Evolutionary conservation across 2,888 invertebrate genomes (phyloP), one percentile per base, ranked within the genome.

Genomic region (Eueremaeus valkanovi): DNA sequence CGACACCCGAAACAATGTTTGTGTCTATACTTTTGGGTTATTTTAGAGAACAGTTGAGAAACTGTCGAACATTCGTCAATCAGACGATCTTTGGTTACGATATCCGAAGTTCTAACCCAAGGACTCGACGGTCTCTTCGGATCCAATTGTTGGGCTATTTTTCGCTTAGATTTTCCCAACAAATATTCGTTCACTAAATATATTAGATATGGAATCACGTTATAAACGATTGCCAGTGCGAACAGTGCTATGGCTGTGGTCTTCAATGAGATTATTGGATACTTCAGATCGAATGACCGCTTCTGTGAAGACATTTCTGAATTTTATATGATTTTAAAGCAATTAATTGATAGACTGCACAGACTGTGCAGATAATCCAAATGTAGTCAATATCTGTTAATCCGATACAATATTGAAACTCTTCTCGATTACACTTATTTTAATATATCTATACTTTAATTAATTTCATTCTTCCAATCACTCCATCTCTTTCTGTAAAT

Each of bases 1-100:
- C 97, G 87, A 0, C 95, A 95, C 70, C 97, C 97, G 78, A 96
- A 87, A 81, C 93, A 94, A 75, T 87, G 88, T 80, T 90, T 90
- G 68, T 88, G 86, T 11, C 88, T 87, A 85, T 92, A 91, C 79
- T 89, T 87, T 80, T 88, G 87, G 63, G 90, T 88, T 42, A 93
- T 91, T 82, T 90, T 91, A 31, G 88, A 87, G 81, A 96, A 88
- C 86, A 95, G 89, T 83, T 90, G 83, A 74, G 83, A 83, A 27
- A 85, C 78, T 0, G 85, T 85, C 42, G 79, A 55, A 27, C 70
- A 75, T n/a, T 76, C 70, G 13, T 75, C 72, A 27, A 75, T 72
- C 5, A 75, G 33, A 63, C 24, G 21, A 2, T 16, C 3, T 33
- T 63, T 55, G 21, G 27, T 3, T 55, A 21, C 3, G 21, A n/a